Base-by-base conservation (phyloP, 2,888 invertebrate genomes). In the Temnothorax unifasciatus region DNA sequence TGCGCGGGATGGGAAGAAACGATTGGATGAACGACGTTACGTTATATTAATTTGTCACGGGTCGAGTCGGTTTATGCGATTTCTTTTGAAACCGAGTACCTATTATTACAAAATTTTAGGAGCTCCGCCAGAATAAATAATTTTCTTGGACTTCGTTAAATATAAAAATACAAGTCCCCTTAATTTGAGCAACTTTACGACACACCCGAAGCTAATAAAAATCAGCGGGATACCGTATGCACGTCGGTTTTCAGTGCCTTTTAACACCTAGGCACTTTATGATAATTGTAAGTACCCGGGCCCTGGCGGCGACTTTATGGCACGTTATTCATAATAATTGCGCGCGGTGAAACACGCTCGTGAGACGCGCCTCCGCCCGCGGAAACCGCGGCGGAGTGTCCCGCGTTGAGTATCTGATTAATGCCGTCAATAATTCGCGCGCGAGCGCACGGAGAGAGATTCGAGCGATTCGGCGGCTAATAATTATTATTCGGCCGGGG, bases 261-360 rank as follows among this genome's bases (percentile, higher is more conserved):
- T 83, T 68, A 82, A 82, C 82, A 81, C 50, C 61, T 66, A 47
- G 34, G 52, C 52, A 38, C 47, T 84, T 84, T 84, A 84, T 64
- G 84, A 84, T 66, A 84, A 84, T 69, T 63, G 63, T 76, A 25
- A 68, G 25, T 71, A 47, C 47, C n/a, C 52, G 64, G 64, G 34
- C 21, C 47, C 44, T 59, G 63, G 69, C 25, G 83, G 41, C 52
- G 68, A 52, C 69, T 82, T 64, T 61, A 66, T 68, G 41, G 13
- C 52, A 54, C 69, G 66, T 82, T 82, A 84, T 71, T 81, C 64
- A 84, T 82, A 84, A 84, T 84, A 82, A 84, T 71, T 81, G 82
- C 79, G 57, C 59, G 57, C 74, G n/a, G 8, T 0, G 41, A 41
- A 34, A 34, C 54, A 3, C 71, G 69, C 77, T 69, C 44, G 69